These are phyloP conservation scores for Ypsolopha sequella DNA, from an alignment of 2,888 invertebrate genomes.

Conservation along the genomic window DNA sequence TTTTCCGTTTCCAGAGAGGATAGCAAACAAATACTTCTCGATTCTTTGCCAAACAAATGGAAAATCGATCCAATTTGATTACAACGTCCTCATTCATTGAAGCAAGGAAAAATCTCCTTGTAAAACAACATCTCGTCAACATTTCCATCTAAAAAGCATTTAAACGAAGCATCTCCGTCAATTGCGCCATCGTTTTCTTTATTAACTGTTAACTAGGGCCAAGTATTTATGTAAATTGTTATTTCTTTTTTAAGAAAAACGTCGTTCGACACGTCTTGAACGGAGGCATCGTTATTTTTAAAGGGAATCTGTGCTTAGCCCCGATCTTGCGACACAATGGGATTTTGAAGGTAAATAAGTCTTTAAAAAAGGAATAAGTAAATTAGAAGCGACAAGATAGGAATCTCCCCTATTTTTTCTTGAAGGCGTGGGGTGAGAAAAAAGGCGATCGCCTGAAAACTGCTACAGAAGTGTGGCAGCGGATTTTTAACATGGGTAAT, in stretches of 20 bases:
- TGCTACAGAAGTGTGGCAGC: conserved; percentile 32
- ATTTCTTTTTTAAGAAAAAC: conserved; percentile 64
- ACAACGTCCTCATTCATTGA: conserved; percentile 17
- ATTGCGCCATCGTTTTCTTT: conserved; percentile 65
- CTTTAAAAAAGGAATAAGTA: conserved; percentile 82
- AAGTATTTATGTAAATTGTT: conserved; percentile 70
- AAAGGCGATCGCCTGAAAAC: conserved; percentile 60
- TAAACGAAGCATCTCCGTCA: conserved; percentile 49
- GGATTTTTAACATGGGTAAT: neutral
- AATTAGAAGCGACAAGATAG: conserved; percentile 84
- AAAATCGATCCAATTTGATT: conserved; percentile 19
- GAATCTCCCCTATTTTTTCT: conserved; percentile 77
- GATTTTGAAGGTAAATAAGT: conserved; percentile 79
- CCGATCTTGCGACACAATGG: conserved; percentile 60
- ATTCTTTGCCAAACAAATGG: neutral
- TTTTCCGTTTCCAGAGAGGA: too few species aligned
- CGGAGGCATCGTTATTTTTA: conserved; percentile 48
- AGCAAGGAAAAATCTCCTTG: conserved; percentile 31
- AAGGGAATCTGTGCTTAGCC: conserved; percentile 38
- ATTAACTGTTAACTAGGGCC: conserved; percentile 69
- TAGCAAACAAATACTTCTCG: too few species aligned
- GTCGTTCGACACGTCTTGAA: conserved; percentile 64
- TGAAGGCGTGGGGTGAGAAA: conserved; percentile 53
- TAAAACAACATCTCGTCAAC: conserved; percentile 57
- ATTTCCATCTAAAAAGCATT: conserved; percentile 61